Base-by-base conservation (phyloP, 2,888 invertebrate genomes). In the Drosophila borealis region DNA sequence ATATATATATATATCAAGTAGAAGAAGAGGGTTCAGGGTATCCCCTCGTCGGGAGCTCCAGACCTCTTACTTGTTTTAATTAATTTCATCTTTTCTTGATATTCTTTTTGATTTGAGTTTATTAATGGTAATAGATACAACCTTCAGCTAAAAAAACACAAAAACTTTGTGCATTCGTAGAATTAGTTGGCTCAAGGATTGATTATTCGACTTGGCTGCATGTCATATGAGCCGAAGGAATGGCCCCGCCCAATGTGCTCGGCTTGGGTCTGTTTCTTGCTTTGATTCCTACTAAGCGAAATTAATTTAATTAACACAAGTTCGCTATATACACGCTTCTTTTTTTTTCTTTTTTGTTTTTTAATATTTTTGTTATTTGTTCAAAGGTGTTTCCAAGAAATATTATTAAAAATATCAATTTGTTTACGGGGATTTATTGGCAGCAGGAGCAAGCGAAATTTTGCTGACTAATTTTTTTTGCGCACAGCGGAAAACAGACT, bases 41-140 rank as follows among this genome's bases (percentile, higher is more conserved):
- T 17, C 17, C 17, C 17, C 17, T 17, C 1, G 17, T 17, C 17
- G 17, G 17, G 17, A 17, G 17, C 17, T 17, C 2, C 17, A 1
- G 17, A 17, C 17, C 17, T 17, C 17, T 17, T 17, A 17, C 17
- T 17, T 17, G 17, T 17, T 50, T 44, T 14, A 2, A 13, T 39
- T 14, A 25, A 25, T 25, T 25, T 25, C 1, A 25, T 41, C 10
- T 41, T 17, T 10, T 37, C 55, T 41, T 3, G 17, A 21, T 21
- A 11, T 56, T 51, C 46, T 37, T 39, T 37, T 45, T 39, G 39
- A 14, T 8, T 29, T 29, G 29, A 29, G 29, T 29, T 29, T 29
- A 79, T 79, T 53, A 54, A 75, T 81, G 82, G 71, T 79, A 79
- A 79, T 79, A 59, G 41, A 82, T 60, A 55, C 69, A 57, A 53